A percentile compares a stretch with the other conserved stretches of the same genome.
Evolutionary conservation across 2,888 invertebrate genomes (phyloP).

Genomic region (Octodonta nipae): DNA sequence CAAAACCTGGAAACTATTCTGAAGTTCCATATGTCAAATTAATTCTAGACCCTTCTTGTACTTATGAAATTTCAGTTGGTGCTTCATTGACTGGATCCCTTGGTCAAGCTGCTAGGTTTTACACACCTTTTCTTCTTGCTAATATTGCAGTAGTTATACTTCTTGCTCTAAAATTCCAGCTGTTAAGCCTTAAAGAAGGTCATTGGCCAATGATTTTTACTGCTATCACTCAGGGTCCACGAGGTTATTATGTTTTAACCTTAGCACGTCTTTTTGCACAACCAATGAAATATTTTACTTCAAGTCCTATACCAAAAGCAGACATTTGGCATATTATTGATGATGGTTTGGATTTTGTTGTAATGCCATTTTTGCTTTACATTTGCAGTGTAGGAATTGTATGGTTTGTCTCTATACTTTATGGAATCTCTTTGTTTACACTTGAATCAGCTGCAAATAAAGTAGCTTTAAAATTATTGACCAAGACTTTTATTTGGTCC

Average conservation of each 20-base stretch:
- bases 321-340: conserved; percentile 26
- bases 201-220: conserved; percentile 39
- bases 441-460: conserved; percentile 59
- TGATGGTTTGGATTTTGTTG: conserved; percentile 33
- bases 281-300: not conserved
- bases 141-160: conserved; percentile 53
- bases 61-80: conserved; percentile 31
- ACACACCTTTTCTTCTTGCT: conserved; percentile 49
- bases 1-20: conserved; percentile 33
- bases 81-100: conserved; percentile 45
- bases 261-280: conserved; percentile 33
- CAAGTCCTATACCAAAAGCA: conserved; percentile 20
- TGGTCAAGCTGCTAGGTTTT: conserved; percentile 53
- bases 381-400: conserved; percentile 48
- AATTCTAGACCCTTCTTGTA: conserved; percentile 56
- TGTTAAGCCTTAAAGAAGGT: conserved; percentile 27
- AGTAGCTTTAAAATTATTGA: conserved; percentile 38
- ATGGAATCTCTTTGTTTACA: conserved; percentile 46
- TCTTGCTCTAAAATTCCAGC: conserved; percentile 44
- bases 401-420: conserved; percentile 40
- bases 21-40: conserved; percentile 43
- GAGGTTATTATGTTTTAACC: conserved; percentile 44
- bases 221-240: conserved; percentile 46
- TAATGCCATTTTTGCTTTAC: conserved; percentile 49
- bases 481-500: conserved; percentile 38